Evolutionary conservation across 2,113 vertebrate genomes (phyloP).

Genomic region (Syngnathoides biaculeatus): DNA sequence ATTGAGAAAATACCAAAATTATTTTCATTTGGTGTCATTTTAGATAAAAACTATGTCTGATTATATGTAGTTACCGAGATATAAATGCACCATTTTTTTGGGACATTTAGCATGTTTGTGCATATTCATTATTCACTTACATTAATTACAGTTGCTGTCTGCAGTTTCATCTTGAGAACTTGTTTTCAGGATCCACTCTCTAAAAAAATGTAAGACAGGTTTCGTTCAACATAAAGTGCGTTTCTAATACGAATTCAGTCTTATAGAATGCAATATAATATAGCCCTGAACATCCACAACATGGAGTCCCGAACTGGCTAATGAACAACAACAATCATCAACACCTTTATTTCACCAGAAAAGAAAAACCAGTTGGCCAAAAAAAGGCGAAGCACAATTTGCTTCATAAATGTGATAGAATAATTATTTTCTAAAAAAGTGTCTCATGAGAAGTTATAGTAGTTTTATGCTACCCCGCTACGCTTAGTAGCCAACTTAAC

Average conservation of each 20-base stretch:
- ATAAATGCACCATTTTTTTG: too few relatives aligned
- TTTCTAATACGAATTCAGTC: background rate
- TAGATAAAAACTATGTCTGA: too few relatives aligned
- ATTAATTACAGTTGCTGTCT: background rate
- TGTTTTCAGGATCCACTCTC: background rate
- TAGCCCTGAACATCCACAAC: background rate
- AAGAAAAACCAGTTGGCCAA: background rate
- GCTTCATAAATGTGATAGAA: too few relatives aligned
- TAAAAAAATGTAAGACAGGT: background rate
- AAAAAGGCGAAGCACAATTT: too few relatives aligned
- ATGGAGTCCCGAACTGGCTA: slow-evolving; percentile 4
- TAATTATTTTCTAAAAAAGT: too few relatives aligned
- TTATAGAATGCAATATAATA: background rate
- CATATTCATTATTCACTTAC: background rate
- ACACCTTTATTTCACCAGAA: background rate
- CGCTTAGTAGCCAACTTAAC: background rate
- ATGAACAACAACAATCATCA: slow-evolving; percentile 28
- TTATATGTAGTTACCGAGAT: too few relatives aligned
- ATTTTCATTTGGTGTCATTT: too few relatives aligned
- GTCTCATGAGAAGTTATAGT: background rate
- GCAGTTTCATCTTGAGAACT: slow-evolving; percentile 16
- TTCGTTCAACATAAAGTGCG: background rate
- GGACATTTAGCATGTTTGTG: background rate
- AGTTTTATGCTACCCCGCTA: background rate
- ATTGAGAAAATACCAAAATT: too few relatives aligned